Evolutionary conservation across 2,113 vertebrate species (phyloP), one percentile per base, ranked within the genome.

Genomic region (Ptyas mucosa): DNA sequence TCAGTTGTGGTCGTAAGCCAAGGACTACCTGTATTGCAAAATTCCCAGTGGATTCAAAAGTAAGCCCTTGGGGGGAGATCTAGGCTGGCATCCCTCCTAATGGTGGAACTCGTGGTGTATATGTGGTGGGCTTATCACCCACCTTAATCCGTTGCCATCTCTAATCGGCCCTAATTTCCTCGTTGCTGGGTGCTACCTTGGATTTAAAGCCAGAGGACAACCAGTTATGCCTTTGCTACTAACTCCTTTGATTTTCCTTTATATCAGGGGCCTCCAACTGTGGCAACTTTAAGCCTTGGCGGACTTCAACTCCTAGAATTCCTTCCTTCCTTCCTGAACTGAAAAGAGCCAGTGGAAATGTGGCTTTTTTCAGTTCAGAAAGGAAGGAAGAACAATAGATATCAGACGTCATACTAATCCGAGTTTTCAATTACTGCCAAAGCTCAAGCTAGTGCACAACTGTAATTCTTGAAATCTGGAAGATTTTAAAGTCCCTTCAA

Each of bases 191-290:
- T 87, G 92, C 53, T 87, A 43, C 8, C 51, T 29, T 55, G 93
- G 86, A 92, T 93, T 94, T 96, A 64, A 11, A 89, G 88, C 69
- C 88, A 93, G 90, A 91, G 94, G 92, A 39, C 39, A 94, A 93
- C 94, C 92, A 89, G 92, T 26, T 81, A 34, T 54, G 29, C 87
- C 92, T 95, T 95, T 94, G 14, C 92, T 75, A 89, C 96, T 96
- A 95, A 92, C 95, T 93, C 43, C 1, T 0, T 1, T 0, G 3
- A 54, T 29, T 94, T 94, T 93, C 18, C 53, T 94, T 3, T 0
- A 52, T 52, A 12, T 53, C 52, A 52, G 52, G 52, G 12, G 52
- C 11, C 52, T 12, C 52, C 52, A 53, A 53, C 52, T 2, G 3
- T 53, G 52, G 11, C 52, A 53, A 53, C 52, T 53, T 53, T 53